phyloP scores from a whole-genome alignment of 2,888 invertebrate genomes.

The Busseola fusca region DNA sequence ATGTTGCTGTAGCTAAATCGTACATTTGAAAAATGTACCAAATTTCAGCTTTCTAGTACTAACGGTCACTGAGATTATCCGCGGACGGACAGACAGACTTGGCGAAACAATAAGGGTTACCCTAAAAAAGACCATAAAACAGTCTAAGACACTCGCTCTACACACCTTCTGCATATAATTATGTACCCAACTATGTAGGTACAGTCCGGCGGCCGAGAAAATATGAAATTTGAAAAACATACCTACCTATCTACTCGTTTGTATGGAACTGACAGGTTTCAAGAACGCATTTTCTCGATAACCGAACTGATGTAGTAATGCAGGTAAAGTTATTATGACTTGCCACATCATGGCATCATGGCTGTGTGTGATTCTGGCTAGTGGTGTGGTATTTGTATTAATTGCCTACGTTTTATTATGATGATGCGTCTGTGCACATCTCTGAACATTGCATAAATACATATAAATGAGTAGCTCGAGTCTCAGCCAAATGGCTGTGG shows the following conservation, averaged over 20 bases:
- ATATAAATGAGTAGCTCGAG: neutral
- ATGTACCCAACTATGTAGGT: too few species aligned
- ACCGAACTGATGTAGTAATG: neutral
- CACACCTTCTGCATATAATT: neutral
- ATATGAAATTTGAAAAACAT: neutral
- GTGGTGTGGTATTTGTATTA: neutral
- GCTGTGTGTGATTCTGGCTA: neutral
- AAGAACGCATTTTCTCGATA: neutral
- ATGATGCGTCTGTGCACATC: constrained; percentile 1
- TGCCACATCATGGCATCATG: neutral
- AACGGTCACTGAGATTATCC: too few species aligned
- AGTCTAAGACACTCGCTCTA: neutral
- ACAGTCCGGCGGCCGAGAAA: neutral
- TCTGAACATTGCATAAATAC: constrained; percentile 1
- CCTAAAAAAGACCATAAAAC: neutral
- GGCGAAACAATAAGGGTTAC: too few species aligned
- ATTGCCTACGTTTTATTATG: neutral
- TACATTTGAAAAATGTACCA: too few species aligned
- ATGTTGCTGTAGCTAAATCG: too few species aligned
- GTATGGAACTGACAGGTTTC: neutral
- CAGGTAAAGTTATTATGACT: neutral
- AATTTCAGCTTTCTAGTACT: too few species aligned
- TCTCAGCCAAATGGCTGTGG: constrained; percentile 9
- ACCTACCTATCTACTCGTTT: neutral
- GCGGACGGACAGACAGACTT: too few species aligned